Base-by-base conservation (phyloP, 2,797 vertebrate genomes). In the Molossus molossus region DNA sequence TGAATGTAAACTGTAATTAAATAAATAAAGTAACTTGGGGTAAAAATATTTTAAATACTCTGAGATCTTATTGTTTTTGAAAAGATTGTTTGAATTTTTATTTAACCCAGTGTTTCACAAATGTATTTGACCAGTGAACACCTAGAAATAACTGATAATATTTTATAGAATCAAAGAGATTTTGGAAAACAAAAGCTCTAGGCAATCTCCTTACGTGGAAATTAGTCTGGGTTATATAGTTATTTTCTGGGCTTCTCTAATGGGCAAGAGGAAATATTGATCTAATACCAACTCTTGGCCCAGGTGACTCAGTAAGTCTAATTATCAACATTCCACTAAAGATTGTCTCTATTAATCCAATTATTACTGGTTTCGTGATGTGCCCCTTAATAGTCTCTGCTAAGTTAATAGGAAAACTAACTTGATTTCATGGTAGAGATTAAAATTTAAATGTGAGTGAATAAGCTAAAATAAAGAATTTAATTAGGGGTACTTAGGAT, bases 401-500 rank as follows among this genome's bases (percentile, higher is more conserved):
- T 69, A 75, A 40, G 21, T 9, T 67, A 40, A 37, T 69, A 93
- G 55, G 73, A 91, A 94, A 69, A 88, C 58, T 55, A 45, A 60
- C 13, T 90, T 94, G 64, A 84, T 90, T 94, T 88, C 45, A 64
- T 91, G 10, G 29, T 94, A 50, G 45, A 87, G 37, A 48, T 65
- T 82, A 95, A 96, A 91, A 65, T 92, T 83, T 93, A 90, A 94
- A 50, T 87, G 23, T 96, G 18, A 6, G 76, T 79, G 2, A 37
- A 33, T 57, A 57, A 79, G 76, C 20, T 79, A 57, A 79, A 57
- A 57, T 85, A 50, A 72, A 85, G 9, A 58, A 45, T 45, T 45
- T 45, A 45, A 45, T 45, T 45, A 45, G 12, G 37, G 20, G 25
- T 87, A 75, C 45, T 82, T 93, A 90, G 33, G 37, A 80, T 80